phyloP scores from a whole-genome alignment of 1,140 invertebrate species.

The Drosophila equinoxialis region DNA sequence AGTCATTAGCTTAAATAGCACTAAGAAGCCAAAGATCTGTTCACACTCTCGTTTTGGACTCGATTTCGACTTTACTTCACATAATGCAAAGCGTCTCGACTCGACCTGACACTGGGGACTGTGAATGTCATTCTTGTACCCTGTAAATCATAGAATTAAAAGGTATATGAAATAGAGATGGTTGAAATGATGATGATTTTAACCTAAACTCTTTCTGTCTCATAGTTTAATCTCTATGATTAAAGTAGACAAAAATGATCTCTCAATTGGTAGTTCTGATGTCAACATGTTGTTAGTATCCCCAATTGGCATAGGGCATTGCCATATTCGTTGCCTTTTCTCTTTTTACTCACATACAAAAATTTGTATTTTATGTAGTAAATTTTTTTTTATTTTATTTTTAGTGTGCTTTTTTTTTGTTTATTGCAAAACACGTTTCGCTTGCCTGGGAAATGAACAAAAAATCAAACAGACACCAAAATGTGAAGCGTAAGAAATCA shows the following conservation, averaged over 20 bases:
- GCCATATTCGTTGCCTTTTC: background rate
- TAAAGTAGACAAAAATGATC: no score
- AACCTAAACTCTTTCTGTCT: no score
- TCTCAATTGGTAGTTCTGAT: no score
- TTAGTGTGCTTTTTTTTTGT: conserved; percentile 17
- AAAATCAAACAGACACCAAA: conserved; percentile 13
- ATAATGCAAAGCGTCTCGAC: background rate
- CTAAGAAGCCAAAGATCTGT: conserved; percentile 18
- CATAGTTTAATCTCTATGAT: no score
- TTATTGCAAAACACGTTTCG: conserved; percentile 23
- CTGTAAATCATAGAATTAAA: background rate
- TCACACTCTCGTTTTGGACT: conserved; percentile 6
- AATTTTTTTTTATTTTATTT: background rate
- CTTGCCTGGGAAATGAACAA: conserved; percentile 20
- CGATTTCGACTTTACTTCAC: background rate
- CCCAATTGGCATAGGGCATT: background rate
- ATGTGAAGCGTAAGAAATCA: conserved; percentile 23
- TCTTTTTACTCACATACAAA: background rate
- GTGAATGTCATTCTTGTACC: conserved; percentile 8
- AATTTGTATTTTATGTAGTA: conserved; percentile 8
- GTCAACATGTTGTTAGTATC: no score
- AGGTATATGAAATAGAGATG: no score
- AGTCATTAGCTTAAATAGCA: conserved; percentile 17
- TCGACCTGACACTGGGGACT: background rate
- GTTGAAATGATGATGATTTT: no score